Percentiles rank a stretch among this genome's conserved stretches.
Evolutionary conservation across 2,797 vertebrate genomes (phyloP).

Genomic region (Anabas testudineus): DNA sequence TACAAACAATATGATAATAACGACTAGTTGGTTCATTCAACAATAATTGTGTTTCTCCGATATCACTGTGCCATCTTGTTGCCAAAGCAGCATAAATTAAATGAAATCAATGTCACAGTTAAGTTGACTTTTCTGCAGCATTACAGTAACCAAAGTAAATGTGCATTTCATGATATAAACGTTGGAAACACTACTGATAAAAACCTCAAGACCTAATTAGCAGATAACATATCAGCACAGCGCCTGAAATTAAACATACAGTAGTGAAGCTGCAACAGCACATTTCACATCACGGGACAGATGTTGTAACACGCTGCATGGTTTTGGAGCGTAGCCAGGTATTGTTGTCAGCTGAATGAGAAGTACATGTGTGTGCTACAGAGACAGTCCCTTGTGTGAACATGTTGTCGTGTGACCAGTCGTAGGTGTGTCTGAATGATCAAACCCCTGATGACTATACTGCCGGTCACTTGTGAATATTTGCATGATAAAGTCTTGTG

Average conservation of each 20-base stretch:
- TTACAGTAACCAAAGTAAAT: neutral
- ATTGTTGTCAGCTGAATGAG: neutral
- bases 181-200: no score
- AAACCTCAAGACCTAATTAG: neutral
- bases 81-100: neutral
- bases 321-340: no score
- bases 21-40: neutral
- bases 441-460: neutral
- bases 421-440: neutral
- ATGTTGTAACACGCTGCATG: no score
- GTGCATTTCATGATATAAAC: no score
- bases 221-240: neutral
- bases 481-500: neutral
- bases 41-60: neutral
- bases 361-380: neutral
- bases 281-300: neutral
- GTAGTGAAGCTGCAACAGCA: neutral
- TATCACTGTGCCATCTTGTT: neutral
- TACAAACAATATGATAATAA: neutral
- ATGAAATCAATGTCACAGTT: neutral
- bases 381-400: neutral
- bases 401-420: conserved; percentile 8
- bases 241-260: neutral
- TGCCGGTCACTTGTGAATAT: neutral
- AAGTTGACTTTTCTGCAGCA: neutral